Evolutionary conservation across 1,140 invertebrate species (phyloP).

Genomic region (Euwallacea fornicatus): DNA sequence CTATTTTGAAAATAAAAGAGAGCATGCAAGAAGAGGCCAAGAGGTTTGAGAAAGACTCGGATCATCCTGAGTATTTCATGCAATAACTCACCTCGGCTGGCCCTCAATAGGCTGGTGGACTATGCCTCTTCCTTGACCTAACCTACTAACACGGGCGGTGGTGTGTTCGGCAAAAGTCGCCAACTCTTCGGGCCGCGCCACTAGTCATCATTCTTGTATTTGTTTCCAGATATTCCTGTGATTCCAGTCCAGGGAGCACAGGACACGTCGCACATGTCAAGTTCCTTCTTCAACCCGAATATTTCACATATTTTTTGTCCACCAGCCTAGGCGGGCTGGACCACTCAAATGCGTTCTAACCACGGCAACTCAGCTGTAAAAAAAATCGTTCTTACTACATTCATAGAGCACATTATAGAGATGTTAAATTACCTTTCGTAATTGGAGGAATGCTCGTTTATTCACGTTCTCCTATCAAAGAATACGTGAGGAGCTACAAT

Average conservation of each 20-base stretch:
- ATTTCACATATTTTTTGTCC: conserved; percentile 41
- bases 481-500: too few species aligned
- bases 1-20: conserved; percentile 99
- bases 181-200: conserved; percentile 51
- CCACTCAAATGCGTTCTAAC: conserved; percentile 33
- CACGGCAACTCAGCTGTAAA: conserved; percentile 18
- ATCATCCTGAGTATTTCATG: conserved; percentile 96
- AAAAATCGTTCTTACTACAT: conserved; percentile 19
- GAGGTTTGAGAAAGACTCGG: conserved; percentile 98
- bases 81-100: conserved; percentile 67
- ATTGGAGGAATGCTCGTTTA: conserved; percentile 3
- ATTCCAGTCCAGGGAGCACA: conserved; percentile 41
- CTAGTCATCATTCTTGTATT: conserved; percentile 54
- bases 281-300: conserved; percentile 40
- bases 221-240: conserved; percentile 56
- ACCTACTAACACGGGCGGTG: conserved; percentile 54
- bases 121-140: conserved; percentile 51
- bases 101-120: conserved; percentile 51
- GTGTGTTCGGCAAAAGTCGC: conserved; percentile 51
- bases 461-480: neutral
- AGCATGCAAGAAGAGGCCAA: conserved; percentile 99
- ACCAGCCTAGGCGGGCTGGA: conserved; percentile 49
- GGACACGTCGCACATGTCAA: conserved; percentile 35
- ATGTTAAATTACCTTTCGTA: conserved; percentile 27
- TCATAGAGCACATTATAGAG: conserved; percentile 28